phyloP scores from a whole-genome alignment of 1,140 invertebrate species.

The Eueides isabella region DNA sequence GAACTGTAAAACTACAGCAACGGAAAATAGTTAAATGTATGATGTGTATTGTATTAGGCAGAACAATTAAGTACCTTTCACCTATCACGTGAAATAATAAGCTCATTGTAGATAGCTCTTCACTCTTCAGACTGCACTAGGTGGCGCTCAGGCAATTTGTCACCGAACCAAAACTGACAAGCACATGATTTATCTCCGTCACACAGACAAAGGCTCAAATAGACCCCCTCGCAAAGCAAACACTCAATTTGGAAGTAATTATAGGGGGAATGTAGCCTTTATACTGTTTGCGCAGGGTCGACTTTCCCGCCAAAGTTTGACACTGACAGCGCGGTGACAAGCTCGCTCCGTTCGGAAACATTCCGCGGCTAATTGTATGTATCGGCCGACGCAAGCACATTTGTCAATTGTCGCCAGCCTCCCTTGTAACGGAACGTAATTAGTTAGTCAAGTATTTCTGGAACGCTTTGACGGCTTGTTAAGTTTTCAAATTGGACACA shows the following conservation, averaged over 20 bases:
- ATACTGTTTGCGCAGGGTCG: conserved; percentile 54
- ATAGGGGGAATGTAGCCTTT: conserved; percentile 61
- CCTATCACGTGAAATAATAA: conserved; percentile 37
- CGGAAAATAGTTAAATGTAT: not conserved
- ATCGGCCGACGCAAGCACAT: conserved; percentile 70
- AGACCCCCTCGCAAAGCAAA: conserved; percentile 70
- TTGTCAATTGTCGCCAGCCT: conserved; percentile 77
- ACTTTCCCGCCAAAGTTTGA: conserved; percentile 64
- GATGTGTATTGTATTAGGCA: not conserved
- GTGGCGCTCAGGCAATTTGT: conserved; percentile 73
- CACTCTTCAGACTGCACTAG: conserved; percentile 44
- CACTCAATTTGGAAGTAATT: conserved; percentile 70
- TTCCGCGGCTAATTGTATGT: conserved; percentile 74
- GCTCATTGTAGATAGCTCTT: conserved; percentile 40
- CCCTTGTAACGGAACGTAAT: conserved; percentile 66
- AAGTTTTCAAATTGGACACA: conserved; percentile 79
- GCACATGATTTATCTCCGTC: conserved; percentile 72
- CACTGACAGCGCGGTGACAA: conserved; percentile 57
- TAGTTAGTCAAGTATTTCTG: conserved; percentile 75
- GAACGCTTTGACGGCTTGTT: conserved; percentile 80
- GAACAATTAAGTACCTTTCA: conserved; percentile 31
- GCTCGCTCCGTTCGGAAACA: conserved; percentile 61
- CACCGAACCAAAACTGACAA: conserved; percentile 69
- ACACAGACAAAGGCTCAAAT: conserved; percentile 74
- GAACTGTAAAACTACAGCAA: not conserved